Percentiles rank a stretch among this genome's conserved stretches.
Conservation (phyloP, 2,113 vertebrate genomes). For the Onychorhynchus coronatus region DNA sequence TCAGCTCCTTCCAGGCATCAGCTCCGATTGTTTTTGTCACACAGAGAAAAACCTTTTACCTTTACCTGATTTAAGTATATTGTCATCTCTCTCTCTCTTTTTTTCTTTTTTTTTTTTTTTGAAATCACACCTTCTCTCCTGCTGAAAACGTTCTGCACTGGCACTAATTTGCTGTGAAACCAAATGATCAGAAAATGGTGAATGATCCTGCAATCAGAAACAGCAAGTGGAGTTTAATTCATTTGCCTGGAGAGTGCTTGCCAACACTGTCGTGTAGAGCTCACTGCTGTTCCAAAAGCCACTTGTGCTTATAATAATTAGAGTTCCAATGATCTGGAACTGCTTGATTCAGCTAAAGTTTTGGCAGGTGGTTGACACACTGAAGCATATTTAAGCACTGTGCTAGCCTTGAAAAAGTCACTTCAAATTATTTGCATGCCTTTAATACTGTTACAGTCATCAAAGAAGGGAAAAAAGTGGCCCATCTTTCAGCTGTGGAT, state of each 20-base stretch:
- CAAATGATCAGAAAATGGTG: not conserved
- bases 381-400: slow-evolving; percentile 27
- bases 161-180: not conserved
- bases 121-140: not conserved
- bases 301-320: slow-evolving; percentile 63
- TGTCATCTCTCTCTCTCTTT: not conserved
- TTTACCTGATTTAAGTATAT: not conserved
- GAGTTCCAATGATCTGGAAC: slow-evolving; percentile 68
- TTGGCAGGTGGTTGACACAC: slow-evolving; percentile 66
- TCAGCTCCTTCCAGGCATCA: not conserved
- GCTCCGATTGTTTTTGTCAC: not conserved
- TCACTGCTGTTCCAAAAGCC: slow-evolving; percentile 52
- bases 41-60: not conserved
- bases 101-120: not conserved
- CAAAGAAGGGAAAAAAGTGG: not conserved
- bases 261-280: slow-evolving; percentile 41
- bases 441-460: slow-evolving; percentile 7
- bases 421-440: not conserved
- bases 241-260: slow-evolving; percentile 31
- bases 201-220: slow-evolving; percentile 8
- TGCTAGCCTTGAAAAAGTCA: slow-evolving; percentile 55
- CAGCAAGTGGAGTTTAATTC: slow-evolving; percentile 39
- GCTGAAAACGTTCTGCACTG: not conserved
- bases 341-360: slow-evolving; percentile 67
- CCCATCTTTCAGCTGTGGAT: not conserved